Base-by-base conservation (phyloP, 2,888 invertebrate genomes). In the Galeruca laticollis region DNA sequence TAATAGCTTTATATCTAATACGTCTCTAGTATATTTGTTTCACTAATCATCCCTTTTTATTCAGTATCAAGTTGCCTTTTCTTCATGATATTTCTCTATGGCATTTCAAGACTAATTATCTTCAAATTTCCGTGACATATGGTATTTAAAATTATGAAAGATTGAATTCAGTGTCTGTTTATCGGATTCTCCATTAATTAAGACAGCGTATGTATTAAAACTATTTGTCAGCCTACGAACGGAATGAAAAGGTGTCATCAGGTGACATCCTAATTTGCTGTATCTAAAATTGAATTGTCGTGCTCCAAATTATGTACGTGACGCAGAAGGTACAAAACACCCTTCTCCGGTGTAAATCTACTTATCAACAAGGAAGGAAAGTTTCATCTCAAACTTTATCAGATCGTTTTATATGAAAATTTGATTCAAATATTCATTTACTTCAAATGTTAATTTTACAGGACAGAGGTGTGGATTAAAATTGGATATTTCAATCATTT, bases 241-340 rank as follows among this genome's bases (percentile, higher is more conserved):
- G 49, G 60, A 56, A 61, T 59, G 66, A 60, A 60, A 66, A 66
- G 73, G 66, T 70, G 70, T 70, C 70, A 70, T 68, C 70, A 68
- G 70, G 70, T 73, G 73, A 70, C 60, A 66, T 56, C 40, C 64
- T 73, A 68, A 73, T 73, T 73, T 70, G 70, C 66, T 54, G 60
- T 70, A 70, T 37, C 57, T 65, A 47, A 57, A 73, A 73, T 70
- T 70, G 70, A 73, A 70, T 71, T 68, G 68, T 71, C 64, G 57
- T 64, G 51, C 71, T 68, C 57, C 47, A 65, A 71, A 60, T 51
- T 66, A 37, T 49, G 49, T 20, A 4, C 20, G 11, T 20, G 20
- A 49, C 15, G 49, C 49, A 49, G 5, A 10, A 15, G 9, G 10
- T 49, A 20, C 15, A 18, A 49, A 49, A 49, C 20, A 49, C 49